Evolutionary conservation across 1,140 invertebrate genomes (phyloP).

Genomic region (Diprion similis): DNA sequence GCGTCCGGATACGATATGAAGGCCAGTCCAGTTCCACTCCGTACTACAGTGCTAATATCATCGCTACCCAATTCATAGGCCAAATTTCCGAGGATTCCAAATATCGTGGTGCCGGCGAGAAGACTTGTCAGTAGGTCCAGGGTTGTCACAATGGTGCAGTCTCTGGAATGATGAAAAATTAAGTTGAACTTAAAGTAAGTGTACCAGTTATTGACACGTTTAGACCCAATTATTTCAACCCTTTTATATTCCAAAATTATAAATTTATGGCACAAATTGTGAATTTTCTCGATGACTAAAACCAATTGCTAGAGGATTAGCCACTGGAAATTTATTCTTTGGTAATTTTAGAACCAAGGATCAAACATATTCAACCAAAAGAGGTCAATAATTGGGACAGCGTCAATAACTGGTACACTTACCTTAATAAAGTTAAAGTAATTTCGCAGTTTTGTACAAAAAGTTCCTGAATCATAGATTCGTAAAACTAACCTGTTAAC

Average conservation of each 20-base stretch:
- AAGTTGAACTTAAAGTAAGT: slow-evolving; percentile 64
- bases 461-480: background rate
- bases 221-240: too few relatives aligned
- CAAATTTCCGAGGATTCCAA: slow-evolving; percentile 81
- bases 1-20: slow-evolving; percentile 74
- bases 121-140: slow-evolving; percentile 81
- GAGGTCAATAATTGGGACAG: too few relatives aligned
- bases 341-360: too few relatives aligned
- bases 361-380: too few relatives aligned
- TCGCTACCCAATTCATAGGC: slow-evolving; percentile 67
- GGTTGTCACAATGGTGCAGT: slow-evolving; percentile 74
- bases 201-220: too few relatives aligned
- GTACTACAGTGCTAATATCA: slow-evolving; percentile 64
- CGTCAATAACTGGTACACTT: too few relatives aligned
- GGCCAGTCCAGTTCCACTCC: slow-evolving; percentile 64
- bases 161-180: slow-evolving; percentile 50
- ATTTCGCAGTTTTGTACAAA: slow-evolving; percentile 50
- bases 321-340: too few relatives aligned
- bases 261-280: too few relatives aligned
- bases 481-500: slow-evolving; percentile 73
- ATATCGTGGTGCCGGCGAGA: slow-evolving; percentile 84
- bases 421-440: slow-evolving; percentile 38
- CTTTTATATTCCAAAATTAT: too few relatives aligned
- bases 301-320: too few relatives aligned
- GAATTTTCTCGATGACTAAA: too few relatives aligned